Base-by-base conservation (phyloP, 2,797 vertebrate species). In the Rhynchonycteris naso region DNA sequence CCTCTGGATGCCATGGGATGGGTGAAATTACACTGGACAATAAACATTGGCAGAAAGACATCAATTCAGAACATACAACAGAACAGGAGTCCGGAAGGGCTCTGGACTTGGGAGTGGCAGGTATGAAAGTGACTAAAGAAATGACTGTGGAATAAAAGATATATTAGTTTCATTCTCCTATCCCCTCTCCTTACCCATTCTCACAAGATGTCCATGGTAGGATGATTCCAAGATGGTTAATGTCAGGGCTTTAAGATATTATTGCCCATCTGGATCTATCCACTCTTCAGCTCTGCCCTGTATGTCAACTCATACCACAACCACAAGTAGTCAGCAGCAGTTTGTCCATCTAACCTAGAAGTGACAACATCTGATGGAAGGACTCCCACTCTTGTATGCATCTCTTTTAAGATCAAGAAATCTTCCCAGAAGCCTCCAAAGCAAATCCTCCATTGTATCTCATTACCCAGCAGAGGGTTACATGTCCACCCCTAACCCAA, bases 1-100 rank as follows among this genome's bases (percentile, higher is more conserved):
- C 35, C 59, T 80, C 63, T 74, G 33, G 63, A 47, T 95, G 54
- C 30, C 38, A 61, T 52, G 14, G 7, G 7, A 1, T 24, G 15
- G 19, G 9, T 66, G 16, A 21, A 74, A 81, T 38, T 8, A 61
- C 19, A 75, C 19, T 10, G 13, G 88, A 7, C 54, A 7, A 61
- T 30, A 26, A 47, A 93, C 7, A 35, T 6, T 28, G 63, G 13
- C n/a, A 54, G 56, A 71, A 68, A 5, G 10, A 38, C 11, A 61
- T 54, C 8, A 43, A 59, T 14, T 87, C 93, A 96, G 93, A 96
- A 83, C 81, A 91, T 84, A 35, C 22, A 12, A 2, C 4, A 33
- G 28, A 15, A 52, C 71, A 63, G 56, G 16, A 30, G 43, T 9
- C 43, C 35, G 30, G 75, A 78, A 78, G 52, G 35, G 4, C 6